A percentile compares a stretch with the other conserved stretches of the same genome.
phyloP scores from a whole-genome alignment of 2,113 vertebrate genomes.

The Eubucco bourcierii region DNA sequence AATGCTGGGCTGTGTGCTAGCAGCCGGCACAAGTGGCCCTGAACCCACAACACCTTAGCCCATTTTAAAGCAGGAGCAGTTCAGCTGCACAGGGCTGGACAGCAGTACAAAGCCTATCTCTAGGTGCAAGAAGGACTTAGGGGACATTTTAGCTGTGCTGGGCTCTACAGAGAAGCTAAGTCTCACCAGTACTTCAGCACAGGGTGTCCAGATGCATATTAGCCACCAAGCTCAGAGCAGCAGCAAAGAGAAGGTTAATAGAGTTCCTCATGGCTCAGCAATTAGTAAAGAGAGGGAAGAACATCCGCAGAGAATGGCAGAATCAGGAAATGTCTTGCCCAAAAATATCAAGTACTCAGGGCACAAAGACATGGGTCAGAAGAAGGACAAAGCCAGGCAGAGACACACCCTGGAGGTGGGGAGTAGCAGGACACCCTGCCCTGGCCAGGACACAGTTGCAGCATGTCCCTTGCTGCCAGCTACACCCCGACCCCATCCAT shows the following conservation, averaged over 20 bases:
- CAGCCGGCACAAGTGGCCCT: neutral
- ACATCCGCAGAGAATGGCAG: neutral
- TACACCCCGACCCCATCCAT: neutral
- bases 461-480: neutral
- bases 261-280: neutral
- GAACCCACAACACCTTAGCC: neutral
- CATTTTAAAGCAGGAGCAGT: neutral
- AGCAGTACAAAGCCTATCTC: neutral
- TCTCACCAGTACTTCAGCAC: neutral
- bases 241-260: slow-evolving; percentile 18
- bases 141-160: neutral
- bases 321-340: neutral
- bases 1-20: neutral
- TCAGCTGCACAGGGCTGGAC: neutral
- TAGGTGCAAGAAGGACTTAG: neutral
- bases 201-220: neutral
- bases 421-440: neutral
- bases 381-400: neutral
- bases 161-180: neutral
- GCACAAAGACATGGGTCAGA: neutral
- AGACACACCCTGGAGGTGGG: neutral
- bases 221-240: neutral
- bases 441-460: neutral
- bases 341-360: neutral
- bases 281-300: neutral